Evolutionary conservation across 1,140 invertebrate species (phyloP).

Genomic region (Hydropsyche tenuis): DNA sequence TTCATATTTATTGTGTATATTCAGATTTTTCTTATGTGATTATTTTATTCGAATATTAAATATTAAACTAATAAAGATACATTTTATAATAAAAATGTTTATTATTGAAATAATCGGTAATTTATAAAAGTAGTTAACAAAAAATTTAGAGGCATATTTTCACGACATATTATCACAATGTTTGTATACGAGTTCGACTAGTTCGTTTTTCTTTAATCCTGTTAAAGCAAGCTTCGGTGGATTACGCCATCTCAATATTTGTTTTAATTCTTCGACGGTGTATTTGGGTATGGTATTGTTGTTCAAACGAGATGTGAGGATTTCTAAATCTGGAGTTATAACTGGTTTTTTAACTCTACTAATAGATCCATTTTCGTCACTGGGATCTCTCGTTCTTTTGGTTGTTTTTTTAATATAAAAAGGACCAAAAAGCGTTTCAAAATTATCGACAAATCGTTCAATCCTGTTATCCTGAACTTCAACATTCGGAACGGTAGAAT

Average conservation of each 20-base stretch:
- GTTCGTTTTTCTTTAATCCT: constrained; percentile 43
- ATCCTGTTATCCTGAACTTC: constrained; percentile 37
- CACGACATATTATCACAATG: constrained; percentile 35
- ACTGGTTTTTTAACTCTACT: constrained; percentile 20
- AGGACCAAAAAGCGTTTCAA: constrained; percentile 30
- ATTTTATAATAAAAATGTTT: background rate
- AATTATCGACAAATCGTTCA: background rate
- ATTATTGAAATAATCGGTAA: background rate
- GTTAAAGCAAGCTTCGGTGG: constrained; percentile 31
- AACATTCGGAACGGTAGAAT: constrained; percentile 42
- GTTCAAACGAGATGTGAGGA: constrained; percentile 33
- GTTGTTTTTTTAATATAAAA: constrained; percentile 29
- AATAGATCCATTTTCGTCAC: background rate
- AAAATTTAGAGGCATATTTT: no score
- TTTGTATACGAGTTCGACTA: constrained; percentile 36
- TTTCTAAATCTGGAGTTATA: constrained; percentile 25
- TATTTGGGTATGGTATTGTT: constrained; percentile 35
- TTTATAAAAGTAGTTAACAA: background rate
- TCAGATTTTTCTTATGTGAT: no score
- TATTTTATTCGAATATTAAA: no score
- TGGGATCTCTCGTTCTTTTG: constrained; percentile 30
- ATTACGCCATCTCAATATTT: constrained; percentile 39
- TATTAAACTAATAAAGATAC: no score
- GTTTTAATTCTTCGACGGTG: constrained; percentile 42
- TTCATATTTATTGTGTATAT: no score